These are phyloP conservation scores for Melopsittacus undulatus DNA, from an alignment of 2,797 vertebrate genomes.

Conservation along the genomic window DNA sequence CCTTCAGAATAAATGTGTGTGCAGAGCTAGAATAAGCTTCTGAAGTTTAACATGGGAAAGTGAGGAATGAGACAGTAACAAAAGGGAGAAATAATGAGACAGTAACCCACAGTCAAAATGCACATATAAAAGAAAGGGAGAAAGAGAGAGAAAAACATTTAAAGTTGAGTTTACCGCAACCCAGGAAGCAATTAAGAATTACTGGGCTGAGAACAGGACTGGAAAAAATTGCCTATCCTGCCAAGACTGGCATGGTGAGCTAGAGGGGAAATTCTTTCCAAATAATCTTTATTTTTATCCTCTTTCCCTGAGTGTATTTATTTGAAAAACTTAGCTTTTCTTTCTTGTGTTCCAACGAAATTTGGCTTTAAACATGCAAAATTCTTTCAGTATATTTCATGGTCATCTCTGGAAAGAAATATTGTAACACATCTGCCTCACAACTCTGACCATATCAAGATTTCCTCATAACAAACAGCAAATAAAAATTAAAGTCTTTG, in stretches of 20 bases:
- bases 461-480: background rate
- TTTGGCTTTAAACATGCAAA: background rate
- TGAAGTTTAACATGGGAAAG: background rate
- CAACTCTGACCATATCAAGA: background rate
- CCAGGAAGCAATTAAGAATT: background rate
- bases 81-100: background rate
- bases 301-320: background rate
- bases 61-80: background rate
- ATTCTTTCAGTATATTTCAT: background rate
- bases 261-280: background rate
- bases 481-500: background rate
- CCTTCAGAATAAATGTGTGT: background rate
- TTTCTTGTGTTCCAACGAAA: background rate
- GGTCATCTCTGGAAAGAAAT: background rate
- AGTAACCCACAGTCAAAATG: background rate
- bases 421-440: background rate
- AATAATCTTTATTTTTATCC: background rate
- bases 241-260: background rate
- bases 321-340: background rate
- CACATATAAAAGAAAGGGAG: background rate
- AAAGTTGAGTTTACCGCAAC: background rate
- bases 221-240: background rate
- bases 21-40: background rate
- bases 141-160: background rate
- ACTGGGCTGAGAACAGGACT: background rate